Evolutionary conservation across 2,113 vertebrate species (phyloP).

Genomic region (Zootoca vivipara): DNA sequence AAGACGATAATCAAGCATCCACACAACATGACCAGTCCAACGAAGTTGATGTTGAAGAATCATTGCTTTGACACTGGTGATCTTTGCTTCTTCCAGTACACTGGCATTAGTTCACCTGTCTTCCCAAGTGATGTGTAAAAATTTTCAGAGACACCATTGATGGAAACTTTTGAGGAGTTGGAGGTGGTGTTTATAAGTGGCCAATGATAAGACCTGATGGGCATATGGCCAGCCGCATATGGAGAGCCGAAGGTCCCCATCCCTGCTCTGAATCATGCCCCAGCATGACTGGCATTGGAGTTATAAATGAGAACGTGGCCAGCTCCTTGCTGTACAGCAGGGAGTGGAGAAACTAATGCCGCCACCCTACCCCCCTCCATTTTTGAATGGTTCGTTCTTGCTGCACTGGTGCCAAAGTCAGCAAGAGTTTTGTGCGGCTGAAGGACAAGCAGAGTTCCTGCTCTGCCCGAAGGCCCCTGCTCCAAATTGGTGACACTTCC

Average conservation of each 20-base stretch:
- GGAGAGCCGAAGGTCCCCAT: neutral
- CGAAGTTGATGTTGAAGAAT: too few species aligned
- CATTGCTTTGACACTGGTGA: too few species aligned
- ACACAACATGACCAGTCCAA: too few species aligned
- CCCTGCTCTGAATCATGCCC: neutral
- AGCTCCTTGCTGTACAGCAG: fast-evolving
- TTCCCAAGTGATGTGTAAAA: too few species aligned
- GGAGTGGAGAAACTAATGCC: neutral
- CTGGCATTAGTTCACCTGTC: too few species aligned
- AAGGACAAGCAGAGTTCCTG: constrained; percentile 11
- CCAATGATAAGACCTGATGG: too few species aligned
- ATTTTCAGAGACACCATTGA: too few species aligned
- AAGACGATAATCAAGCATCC: too few species aligned
- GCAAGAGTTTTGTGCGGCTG: neutral
- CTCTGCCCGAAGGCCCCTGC: constrained; percentile 15
- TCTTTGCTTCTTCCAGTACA: too few species aligned
- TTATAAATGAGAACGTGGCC: neutral
- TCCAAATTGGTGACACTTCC: constrained; percentile 37
- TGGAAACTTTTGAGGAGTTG: too few species aligned
- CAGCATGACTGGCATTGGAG: neutral
- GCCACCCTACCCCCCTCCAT: neutral
- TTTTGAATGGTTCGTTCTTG: neutral
- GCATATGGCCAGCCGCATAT: neutral
- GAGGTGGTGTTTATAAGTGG: too few species aligned
- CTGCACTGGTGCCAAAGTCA: neutral